Percentiles rank a stretch among this genome's conserved stretches.
phyloP scores from a whole-genome alignment of 2,888 invertebrate species.

The Pterostichus madidus region DNA sequence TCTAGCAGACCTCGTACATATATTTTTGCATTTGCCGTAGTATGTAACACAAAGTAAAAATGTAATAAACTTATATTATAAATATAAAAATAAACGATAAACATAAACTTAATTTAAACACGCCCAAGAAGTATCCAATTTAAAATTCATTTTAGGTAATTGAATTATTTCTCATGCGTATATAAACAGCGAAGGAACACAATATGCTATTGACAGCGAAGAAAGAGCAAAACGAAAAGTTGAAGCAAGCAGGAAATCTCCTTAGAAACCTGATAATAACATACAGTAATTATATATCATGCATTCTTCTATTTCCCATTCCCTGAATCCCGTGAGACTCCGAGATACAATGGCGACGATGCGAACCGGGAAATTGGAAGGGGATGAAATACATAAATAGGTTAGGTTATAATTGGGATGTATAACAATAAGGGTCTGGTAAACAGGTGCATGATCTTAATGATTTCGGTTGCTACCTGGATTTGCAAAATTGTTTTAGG shows the following conservation, averaged over 20 bases:
- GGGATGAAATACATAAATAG: not conserved
- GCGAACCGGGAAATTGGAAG: not conserved
- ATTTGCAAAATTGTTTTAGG: too few species aligned
- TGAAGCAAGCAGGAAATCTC: not conserved
- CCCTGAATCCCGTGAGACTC: not conserved
- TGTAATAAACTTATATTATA: not conserved
- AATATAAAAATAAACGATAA: conserved; percentile 2
- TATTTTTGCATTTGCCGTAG: too few species aligned
- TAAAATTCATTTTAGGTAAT: conserved; percentile 26
- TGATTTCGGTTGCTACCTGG: too few species aligned
- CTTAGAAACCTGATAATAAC: conserved; percentile 1
- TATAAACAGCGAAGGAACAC: not conserved
- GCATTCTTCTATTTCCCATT: not conserved
- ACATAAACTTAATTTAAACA: conserved; percentile 13
- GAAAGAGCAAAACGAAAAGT: not conserved
- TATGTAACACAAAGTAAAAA: too few species aligned
- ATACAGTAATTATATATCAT: not conserved
- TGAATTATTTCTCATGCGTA: conserved; percentile 6
- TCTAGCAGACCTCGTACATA: too few species aligned
- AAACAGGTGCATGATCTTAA: too few species aligned
- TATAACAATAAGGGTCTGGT: too few species aligned
- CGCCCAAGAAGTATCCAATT: not conserved
- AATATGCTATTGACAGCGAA: not conserved
- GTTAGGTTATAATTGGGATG: not conserved
- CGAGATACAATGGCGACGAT: not conserved